Conservation (phyloP, 2,888 invertebrate species). For the Ischnus inquisitorius region DNA sequence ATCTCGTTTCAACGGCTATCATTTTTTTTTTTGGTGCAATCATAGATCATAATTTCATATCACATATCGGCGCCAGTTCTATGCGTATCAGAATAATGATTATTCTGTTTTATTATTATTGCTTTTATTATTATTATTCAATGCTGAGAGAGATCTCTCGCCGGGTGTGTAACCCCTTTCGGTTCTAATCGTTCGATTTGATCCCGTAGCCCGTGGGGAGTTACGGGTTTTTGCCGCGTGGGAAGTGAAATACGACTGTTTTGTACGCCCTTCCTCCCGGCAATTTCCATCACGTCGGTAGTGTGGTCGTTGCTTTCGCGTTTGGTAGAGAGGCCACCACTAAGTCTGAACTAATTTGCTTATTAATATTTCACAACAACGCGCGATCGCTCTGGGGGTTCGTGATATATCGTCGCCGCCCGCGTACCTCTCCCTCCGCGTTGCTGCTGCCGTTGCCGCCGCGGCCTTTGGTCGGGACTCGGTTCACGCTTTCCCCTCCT, state of each 20-base stretch:
- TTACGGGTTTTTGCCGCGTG: conserved; percentile 71
- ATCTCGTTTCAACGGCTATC: not conserved
- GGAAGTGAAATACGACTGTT: conserved; percentile 81
- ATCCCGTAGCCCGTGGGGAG: conserved; percentile 49
- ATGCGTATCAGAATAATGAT: not conserved
- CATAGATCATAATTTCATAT: not conserved
- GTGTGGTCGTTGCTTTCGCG: conserved; percentile 34
- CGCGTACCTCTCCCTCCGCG: conserved; percentile 46
- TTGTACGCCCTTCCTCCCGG: conserved; percentile 56
- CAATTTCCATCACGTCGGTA: conserved; percentile 65
- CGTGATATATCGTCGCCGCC: conserved; percentile 77
- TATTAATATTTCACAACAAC: conserved; percentile 84
- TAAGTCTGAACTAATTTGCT: conserved; percentile 84
- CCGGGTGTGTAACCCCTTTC: conserved; percentile 47
- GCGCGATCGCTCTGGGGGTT: conserved; percentile 81
- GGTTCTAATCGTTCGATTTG: conserved; percentile 46
- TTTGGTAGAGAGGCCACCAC: conserved; percentile 52
- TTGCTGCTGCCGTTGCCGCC: conserved; percentile 48
- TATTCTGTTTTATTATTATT: not conserved
- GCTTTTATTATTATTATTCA: no score
- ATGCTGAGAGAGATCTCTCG: conserved; percentile 19
- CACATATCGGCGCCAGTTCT: not conserved
- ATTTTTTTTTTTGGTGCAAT: not conserved
- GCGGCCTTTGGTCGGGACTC: conserved; percentile 47
- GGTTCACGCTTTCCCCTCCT: conserved; percentile 23